phyloP scores from a whole-genome alignment of 1,140 invertebrate genomes.

The Neodiprion fabricii region DNA sequence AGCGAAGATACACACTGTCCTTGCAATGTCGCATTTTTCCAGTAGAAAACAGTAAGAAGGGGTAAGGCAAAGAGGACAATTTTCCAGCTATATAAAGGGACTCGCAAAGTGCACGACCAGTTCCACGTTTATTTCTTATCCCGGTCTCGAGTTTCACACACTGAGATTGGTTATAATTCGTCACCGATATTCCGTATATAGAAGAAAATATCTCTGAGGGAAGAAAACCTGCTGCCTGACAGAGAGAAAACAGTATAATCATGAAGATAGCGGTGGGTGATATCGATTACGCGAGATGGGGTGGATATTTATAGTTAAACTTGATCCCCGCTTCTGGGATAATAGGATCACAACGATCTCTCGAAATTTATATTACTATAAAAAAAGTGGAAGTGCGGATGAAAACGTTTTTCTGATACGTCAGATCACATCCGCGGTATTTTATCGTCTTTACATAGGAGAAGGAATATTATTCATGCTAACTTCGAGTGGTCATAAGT shows the following conservation, averaged over 20 bases:
- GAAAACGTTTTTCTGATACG: slow-evolving; percentile 39
- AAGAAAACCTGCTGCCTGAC: not conserved
- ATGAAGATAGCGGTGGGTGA: slow-evolving; percentile 51
- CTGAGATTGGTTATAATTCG: not conserved
- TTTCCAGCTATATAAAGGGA: slow-evolving; percentile 58
- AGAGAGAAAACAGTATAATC: not conserved
- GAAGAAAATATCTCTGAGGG: not conserved
- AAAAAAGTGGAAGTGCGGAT: slow-evolving; percentile 54
- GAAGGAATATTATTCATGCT: too few species aligned
- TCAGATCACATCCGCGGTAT: too few species aligned
- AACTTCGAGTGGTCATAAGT: too few species aligned
- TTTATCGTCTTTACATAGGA: too few species aligned
- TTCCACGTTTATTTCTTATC: slow-evolving; percentile 39
- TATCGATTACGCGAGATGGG: not conserved
- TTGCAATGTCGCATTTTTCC: not conserved
- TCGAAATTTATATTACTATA: slow-evolving; percentile 35
- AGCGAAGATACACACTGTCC: not conserved
- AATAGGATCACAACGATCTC: slow-evolving; percentile 17
- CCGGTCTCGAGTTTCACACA: slow-evolving; percentile 14
- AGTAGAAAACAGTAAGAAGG: slow-evolving; percentile 31
- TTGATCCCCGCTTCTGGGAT: not conserved
- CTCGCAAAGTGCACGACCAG: slow-evolving; percentile 41
- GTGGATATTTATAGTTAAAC: not conserved
- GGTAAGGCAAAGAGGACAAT: slow-evolving; percentile 40
- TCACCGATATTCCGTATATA: not conserved